Conservation (phyloP, 2,113 vertebrate species). For the Scomber colias region DNA sequence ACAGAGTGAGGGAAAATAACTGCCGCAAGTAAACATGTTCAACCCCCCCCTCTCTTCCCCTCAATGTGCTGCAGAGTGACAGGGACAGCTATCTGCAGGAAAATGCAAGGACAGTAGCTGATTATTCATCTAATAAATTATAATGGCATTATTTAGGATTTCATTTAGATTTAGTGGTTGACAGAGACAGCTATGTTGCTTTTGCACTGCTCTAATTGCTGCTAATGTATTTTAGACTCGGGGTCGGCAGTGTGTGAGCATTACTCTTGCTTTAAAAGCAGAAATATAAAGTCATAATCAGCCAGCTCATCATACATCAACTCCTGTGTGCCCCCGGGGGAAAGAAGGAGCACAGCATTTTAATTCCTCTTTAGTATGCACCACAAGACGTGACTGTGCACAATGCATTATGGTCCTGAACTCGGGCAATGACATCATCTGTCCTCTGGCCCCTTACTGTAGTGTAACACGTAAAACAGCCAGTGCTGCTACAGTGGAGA, state of each 20-base stretch:
- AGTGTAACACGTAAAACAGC: conserved; percentile 1
- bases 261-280: conserved; percentile 13
- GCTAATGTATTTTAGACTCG: neutral
- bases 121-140: neutral
- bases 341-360: conserved; percentile 19
- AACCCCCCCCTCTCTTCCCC: neutral
- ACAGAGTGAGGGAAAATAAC: neutral
- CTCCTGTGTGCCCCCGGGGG: neutral
- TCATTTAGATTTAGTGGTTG: neutral
- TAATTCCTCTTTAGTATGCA: conserved; percentile 51
- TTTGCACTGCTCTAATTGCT: neutral
- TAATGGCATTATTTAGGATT: neutral
- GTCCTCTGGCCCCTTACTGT: conserved; percentile 1
- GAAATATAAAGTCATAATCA: conserved; percentile 22
- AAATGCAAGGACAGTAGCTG: neutral
- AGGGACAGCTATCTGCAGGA: neutral
- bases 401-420: conserved; percentile 33
- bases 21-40: neutral
- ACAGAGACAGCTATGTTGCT: neutral
- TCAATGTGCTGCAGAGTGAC: neutral
- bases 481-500: neutral
- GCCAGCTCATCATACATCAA: conserved; percentile 20
- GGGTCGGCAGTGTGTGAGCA: neutral
- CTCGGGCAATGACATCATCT: conserved; percentile 37
- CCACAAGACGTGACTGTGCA: conserved; percentile 27